A percentile compares a stretch with the other conserved stretches of the same genome.
These are phyloP conservation scores for Latheticus oryzae DNA, from an alignment of 2,888 invertebrate species.

Conservation along the genomic window DNA sequence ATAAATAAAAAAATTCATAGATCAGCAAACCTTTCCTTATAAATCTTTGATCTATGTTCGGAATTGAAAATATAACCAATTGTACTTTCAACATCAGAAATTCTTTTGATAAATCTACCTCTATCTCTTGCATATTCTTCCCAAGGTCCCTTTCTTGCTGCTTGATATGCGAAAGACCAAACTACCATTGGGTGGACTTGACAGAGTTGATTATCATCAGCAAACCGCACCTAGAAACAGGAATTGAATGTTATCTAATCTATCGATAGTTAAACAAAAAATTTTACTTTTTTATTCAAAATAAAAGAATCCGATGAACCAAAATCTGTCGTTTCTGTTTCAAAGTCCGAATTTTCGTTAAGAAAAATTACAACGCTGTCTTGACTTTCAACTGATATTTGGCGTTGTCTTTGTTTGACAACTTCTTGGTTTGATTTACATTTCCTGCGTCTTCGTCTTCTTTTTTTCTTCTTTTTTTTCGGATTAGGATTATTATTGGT, in stretches of 20 bases:
- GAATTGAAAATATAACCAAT: constrained; percentile 64
- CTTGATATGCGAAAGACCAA: constrained; percentile 70
- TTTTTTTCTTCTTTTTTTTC: constrained; percentile 24
- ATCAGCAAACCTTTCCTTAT: constrained; percentile 61
- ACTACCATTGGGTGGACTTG: constrained; percentile 67
- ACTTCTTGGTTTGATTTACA: too few relatives aligned
- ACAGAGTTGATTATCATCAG: constrained; percentile 60
- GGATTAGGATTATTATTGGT: neutral
- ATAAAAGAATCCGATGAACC: constrained; percentile 19
- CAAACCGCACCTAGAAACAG: constrained; percentile 58
- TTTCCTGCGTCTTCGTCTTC: constrained; percentile 10
- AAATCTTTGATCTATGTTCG: constrained; percentile 66
- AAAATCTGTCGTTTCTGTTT: constrained; percentile 15
- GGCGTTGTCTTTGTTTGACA: constrained; percentile 11
- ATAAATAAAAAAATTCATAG: neutral
- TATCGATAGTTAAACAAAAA: neutral
- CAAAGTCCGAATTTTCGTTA: neutral
- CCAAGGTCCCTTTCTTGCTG: constrained; percentile 71
- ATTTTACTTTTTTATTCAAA: constrained; percentile 17
- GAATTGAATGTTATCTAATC: constrained; percentile 1
- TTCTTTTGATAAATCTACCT: constrained; percentile 66
- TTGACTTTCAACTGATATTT: constrained; percentile 22
- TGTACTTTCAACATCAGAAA: constrained; percentile 59
- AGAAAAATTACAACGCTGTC: constrained; percentile 32
- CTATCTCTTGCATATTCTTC: constrained; percentile 69